phyloP scores from a whole-genome alignment of 2,113 vertebrate genomes.

The Podocnemis expansa region DNA sequence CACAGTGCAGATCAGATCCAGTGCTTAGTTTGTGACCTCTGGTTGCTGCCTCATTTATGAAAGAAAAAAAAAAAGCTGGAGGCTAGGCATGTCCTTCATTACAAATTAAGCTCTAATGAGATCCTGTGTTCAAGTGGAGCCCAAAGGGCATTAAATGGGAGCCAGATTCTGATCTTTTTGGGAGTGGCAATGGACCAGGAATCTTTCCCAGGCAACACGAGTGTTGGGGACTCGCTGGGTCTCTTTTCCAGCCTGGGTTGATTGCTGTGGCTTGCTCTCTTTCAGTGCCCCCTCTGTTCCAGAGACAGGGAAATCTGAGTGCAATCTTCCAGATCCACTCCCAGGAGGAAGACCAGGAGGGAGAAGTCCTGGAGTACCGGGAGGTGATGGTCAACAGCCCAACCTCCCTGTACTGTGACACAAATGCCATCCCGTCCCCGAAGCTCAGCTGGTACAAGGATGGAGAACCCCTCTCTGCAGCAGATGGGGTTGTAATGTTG shows the following conservation, averaged over 20 bases:
- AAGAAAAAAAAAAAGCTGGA: too few species aligned
- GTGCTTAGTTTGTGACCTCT: too few species aligned
- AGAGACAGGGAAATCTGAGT: constrained; percentile 75
- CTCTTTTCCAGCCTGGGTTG: not conserved
- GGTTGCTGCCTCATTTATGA: too few species aligned
- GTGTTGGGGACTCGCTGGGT: not conserved
- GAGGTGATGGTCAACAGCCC: constrained; percentile 84
- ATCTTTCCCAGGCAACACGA: not conserved
- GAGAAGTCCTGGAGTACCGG: constrained; percentile 77
- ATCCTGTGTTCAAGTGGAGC: not conserved
- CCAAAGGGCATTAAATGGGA: not conserved
- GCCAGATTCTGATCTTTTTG: not conserved
- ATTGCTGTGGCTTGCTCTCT: not conserved
- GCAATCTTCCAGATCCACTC: constrained; percentile 77
- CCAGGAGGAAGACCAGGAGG: constrained; percentile 71
- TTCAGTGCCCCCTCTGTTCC: constrained; percentile 90
- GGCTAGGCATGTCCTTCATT: too few species aligned
- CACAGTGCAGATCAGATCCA: not conserved
- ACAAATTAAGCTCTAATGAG: too few species aligned
- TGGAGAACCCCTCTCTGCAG: constrained; percentile 76
- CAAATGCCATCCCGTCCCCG: constrained; percentile 83
- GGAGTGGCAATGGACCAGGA: not conserved
- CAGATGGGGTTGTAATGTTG: constrained; percentile 76
- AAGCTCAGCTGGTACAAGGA: constrained; percentile 87
- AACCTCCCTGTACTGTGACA: constrained; percentile 85